Conservation (phyloP, 2,113 vertebrate genomes). For the Phylloscopus trochilus region DNA sequence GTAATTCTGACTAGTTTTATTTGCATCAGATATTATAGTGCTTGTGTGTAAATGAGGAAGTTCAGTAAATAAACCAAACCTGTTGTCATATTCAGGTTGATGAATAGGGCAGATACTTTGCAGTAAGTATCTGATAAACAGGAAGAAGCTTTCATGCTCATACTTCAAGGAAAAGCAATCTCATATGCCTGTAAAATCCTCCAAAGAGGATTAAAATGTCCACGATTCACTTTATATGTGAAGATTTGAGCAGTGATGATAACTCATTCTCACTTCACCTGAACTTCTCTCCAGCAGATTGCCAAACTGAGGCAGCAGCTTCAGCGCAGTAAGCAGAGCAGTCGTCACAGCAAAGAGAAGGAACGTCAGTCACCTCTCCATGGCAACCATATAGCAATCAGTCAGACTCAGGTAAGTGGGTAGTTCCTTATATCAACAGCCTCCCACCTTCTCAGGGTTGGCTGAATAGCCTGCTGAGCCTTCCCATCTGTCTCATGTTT, state of each 20-base stretch:
- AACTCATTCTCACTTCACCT: not conserved
- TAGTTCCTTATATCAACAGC: not conserved
- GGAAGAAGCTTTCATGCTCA: not conserved
- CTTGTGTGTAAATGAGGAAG: not conserved
- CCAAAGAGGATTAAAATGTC: not conserved
- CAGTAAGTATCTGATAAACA: not conserved
- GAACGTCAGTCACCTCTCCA: constrained; percentile 84
- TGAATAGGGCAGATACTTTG: not conserved
- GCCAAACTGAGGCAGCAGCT: constrained; percentile 93
- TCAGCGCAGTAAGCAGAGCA: constrained; percentile 89
- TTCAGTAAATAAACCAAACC: not conserved
- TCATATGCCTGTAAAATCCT: not conserved
- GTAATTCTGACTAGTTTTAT: not conserved
- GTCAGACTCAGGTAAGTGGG: constrained; percentile 80
- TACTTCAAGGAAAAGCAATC: not conserved
- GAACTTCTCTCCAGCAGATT: constrained; percentile 80
- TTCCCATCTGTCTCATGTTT: not conserved
- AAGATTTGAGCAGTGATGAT: not conserved
- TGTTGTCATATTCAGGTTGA: not conserved
- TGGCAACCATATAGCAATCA: constrained; percentile 77
- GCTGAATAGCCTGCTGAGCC: not conserved
- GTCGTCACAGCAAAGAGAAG: constrained; percentile 86
- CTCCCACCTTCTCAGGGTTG: not conserved
- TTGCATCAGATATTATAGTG: not conserved
- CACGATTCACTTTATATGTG: not conserved